Percentiles rank a stretch among this genome's conserved stretches.
Evolutionary conservation across 2,888 invertebrate genomes (phyloP).

Genomic region (Cloeon dipterum): DNA sequence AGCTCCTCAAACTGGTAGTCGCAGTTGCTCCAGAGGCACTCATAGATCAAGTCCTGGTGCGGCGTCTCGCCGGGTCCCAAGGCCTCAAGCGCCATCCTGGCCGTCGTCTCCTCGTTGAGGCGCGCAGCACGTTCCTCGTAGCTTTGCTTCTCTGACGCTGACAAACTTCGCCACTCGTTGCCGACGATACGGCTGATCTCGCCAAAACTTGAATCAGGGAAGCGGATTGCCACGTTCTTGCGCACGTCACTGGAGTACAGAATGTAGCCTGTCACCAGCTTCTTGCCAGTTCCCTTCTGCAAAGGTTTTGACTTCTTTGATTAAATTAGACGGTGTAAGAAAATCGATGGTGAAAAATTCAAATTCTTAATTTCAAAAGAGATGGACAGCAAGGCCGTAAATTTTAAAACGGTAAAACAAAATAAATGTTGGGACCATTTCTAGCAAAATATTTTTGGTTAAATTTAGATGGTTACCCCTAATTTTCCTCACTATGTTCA

Average conservation of each 20-base stretch:
- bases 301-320: no score
- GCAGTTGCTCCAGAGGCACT: slow-evolving; percentile 80
- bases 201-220: slow-evolving; percentile 88
- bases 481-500: no score
- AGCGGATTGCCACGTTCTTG: slow-evolving; percentile 74
- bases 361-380: no score
- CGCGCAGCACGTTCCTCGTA: slow-evolving; percentile 86
- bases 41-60: slow-evolving; percentile 33
- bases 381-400: no score
- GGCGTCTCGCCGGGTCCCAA: slow-evolving; percentile 16
- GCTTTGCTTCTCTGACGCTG: slow-evolving; percentile 64
- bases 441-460: no score
- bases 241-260: slow-evolving; percentile 92
- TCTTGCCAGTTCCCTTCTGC: slow-evolving; percentile 36
- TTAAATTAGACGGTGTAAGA: slow-evolving; percentile 3
- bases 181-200: slow-evolving; percentile 52
- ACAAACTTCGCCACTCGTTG: slow-evolving; percentile 74
- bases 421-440: no score
- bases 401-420: no score
- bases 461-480: no score
- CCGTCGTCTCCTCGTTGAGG: slow-evolving; percentile 68
- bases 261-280: slow-evolving; percentile 88
- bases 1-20: slow-evolving; percentile 85
- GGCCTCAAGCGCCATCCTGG: slow-evolving; percentile 30
- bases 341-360: neutral